A percentile compares a stretch with the other conserved stretches of the same genome.
These are phyloP conservation scores for Siderastrea radians DNA, from an alignment of 92 coral and sea anemone species.

Conservation along the genomic window DNA sequence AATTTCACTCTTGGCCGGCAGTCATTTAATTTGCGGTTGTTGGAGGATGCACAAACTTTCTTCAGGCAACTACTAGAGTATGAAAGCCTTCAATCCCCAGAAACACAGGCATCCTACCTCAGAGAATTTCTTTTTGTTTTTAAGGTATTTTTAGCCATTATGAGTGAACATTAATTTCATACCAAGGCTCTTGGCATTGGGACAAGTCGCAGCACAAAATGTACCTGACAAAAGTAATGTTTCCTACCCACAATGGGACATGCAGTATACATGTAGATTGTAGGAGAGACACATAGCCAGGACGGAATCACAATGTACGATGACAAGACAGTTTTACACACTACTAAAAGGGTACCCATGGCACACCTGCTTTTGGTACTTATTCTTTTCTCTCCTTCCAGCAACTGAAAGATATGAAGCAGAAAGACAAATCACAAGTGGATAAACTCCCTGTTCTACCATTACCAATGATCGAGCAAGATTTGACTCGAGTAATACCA, in stretches of 20 bases:
- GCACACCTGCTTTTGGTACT: not conserved
- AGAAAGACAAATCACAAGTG: conserved; percentile 64
- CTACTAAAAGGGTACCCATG: not conserved
- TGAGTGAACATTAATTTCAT: no score
- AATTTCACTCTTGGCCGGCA: conserved; percentile 97
- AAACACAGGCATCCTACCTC: conserved; percentile 96
- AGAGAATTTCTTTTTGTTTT: conserved; percentile 96
- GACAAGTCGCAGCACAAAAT: no score
- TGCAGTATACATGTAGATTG: no score
- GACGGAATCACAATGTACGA: no score
- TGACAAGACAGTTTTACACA: not conserved
- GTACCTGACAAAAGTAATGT: no score
- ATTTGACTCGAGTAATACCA: conserved; percentile 82
- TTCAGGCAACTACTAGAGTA: conserved; percentile 89
- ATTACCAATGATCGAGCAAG: conserved; percentile 79
- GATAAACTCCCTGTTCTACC: conserved; percentile 84
- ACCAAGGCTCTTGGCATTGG: no score
- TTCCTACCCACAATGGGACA: no score
- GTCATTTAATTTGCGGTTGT: conserved; percentile 91
- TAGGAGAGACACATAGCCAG: no score
- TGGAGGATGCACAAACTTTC: conserved; percentile 91
- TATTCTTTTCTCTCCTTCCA: not conserved
- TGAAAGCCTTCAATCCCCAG: conserved; percentile 90
- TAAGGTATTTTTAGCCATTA: conserved; percentile 65
- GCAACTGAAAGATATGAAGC: conserved; percentile 88